Evolutionary conservation across 2,113 vertebrate species (phyloP).

Genomic region (Sapajus apella): DNA sequence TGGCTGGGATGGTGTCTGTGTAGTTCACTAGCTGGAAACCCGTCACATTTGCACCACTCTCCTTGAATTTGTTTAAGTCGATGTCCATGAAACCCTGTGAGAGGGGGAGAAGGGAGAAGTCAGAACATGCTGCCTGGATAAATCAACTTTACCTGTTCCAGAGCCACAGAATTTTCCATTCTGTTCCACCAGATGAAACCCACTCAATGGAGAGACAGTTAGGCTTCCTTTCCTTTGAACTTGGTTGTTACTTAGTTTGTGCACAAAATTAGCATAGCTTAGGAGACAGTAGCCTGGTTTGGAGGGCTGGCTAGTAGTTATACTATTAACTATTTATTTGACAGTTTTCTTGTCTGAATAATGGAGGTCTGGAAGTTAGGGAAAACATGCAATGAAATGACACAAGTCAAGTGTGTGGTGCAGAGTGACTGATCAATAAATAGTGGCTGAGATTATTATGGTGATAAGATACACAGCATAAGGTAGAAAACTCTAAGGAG

Average conservation of each 20-base stretch:
- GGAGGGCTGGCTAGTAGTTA: not conserved
- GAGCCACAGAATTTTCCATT: not conserved
- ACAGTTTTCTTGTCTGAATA: not conserved
- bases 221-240: not conserved
- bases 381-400: not conserved
- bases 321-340: not conserved
- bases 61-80: constrained; percentile 95
- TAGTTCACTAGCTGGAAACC: constrained; percentile 98
- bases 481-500: not conserved
- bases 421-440: not conserved
- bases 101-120: not conserved
- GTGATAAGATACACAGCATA: not conserved
- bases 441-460: not conserved
- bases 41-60: constrained; percentile 96
- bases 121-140: not conserved
- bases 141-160: not conserved
- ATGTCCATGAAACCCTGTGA: constrained; percentile 97
- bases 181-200: not conserved
- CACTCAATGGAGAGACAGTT: not conserved
- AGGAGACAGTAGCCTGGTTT: not conserved
- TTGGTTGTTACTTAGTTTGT: not conserved
- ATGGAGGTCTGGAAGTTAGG: not conserved
- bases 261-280: not conserved
- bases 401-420: fast-evolving
- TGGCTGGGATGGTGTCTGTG: constrained; percentile 90